Conservation (phyloP, 2,113 vertebrate genomes). For the Isichthys henryi region DNA sequence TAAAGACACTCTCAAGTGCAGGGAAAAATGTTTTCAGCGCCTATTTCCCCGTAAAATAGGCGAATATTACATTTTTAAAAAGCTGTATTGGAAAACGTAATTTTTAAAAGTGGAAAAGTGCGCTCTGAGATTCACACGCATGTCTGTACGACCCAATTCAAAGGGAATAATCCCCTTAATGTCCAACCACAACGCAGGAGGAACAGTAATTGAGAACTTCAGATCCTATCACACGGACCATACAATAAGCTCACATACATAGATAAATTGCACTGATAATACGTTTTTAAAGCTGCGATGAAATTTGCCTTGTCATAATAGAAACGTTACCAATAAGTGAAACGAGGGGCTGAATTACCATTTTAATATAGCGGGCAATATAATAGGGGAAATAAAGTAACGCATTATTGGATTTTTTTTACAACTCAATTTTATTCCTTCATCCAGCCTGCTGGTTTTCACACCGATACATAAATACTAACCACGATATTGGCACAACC, state of each 20-base stretch:
- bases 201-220: background rate
- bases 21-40: background rate
- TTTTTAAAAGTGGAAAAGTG: background rate
- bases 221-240: background rate
- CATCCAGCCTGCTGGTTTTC: background rate
- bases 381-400: background rate
- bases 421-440: conserved; percentile 7
- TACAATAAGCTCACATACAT: background rate
- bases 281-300: background rate
- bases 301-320: conserved; percentile 4
- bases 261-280: background rate
- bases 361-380: background rate
- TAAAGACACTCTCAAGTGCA: background rate
- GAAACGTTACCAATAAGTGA: background rate
- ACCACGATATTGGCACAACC: background rate
- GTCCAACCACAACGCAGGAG: background rate
- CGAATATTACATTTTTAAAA: background rate
- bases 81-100: background rate
- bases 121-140: background rate
- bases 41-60: background rate
- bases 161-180: background rate
- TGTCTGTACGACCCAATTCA: background rate
- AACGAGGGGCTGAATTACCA: background rate
- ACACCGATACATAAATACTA: background rate
- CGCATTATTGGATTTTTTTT: conserved; percentile 10